Base-by-base conservation (phyloP, 2,113 vertebrate genomes). In the Buteo buteo region DNA sequence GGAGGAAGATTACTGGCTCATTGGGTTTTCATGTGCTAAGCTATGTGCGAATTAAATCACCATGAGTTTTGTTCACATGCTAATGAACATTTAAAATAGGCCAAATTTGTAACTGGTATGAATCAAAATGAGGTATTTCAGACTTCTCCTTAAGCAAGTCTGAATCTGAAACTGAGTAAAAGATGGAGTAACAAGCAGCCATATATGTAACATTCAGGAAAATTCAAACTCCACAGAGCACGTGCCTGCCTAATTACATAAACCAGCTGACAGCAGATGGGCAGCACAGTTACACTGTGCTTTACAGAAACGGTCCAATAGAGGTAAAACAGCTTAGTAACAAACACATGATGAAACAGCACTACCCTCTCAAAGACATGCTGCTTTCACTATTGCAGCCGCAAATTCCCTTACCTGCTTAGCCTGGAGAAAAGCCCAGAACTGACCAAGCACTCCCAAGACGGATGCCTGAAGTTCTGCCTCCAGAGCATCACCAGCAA, bases 391-490 rank as follows among this genome's bases (percentile, higher is more conserved):
- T 13, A 10, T 1, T 61, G 36, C 16, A 74, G 38, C 18, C 64
- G 28, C 13, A 83, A 66, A 62, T 67, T 74, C 76, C 88, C 96
- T 98, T 92, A 99, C 99, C 99, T 99, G 99, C 19, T 98, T 97
- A 67, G 97, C 88, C 86, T 97, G 97, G 87, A 99, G 97, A 83
- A 96, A 96, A 77, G 94, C 83, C 98, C 99, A 99, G n/a, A 99
- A 97, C 86, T 98, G 98, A 73, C 97, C 88, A 57, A 98, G 80
- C 16, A 98, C 76, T 92, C 90, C 98, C 66, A 92, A 32, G 34
- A 98, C 45, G 44, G 98, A 94, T 29, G 50, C 59, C 82, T 92
- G 92, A 24, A 98, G 92, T 78, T 96, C 97, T 34, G 92, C 62
- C 45, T 98, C 98, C 67, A 98, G 64, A 84, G 88, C 32, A 6